phyloP scores from a whole-genome alignment of 1,140 invertebrate species.

The Cephus cinctus region DNA sequence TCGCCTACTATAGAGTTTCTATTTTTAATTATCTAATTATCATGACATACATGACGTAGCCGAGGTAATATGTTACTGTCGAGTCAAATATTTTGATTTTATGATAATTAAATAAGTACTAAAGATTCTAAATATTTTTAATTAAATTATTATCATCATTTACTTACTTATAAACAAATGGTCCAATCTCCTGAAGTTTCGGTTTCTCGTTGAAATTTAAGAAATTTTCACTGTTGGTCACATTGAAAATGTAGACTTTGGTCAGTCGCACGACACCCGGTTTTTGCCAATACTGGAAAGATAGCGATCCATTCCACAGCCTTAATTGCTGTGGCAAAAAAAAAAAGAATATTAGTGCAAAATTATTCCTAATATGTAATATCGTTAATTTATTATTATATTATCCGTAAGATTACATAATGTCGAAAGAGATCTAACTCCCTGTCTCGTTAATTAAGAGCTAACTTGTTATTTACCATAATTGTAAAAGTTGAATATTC shows the following conservation, averaged over 20 bases:
- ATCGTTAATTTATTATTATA: too few species aligned
- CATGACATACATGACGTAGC: too few species aligned
- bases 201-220: constrained; percentile 77
- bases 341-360: not conserved
- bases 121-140: constrained; percentile 80
- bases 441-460: too few species aligned
- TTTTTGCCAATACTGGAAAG: constrained; percentile 90
- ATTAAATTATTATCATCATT: constrained; percentile 49
- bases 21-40: too few species aligned
- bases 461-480: not conserved
- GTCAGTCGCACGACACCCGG: constrained; percentile 85
- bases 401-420: too few species aligned
- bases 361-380: too few species aligned
- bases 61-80: too few species aligned
- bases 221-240: constrained; percentile 82
- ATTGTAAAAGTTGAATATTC: constrained; percentile 2
- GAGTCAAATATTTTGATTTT: too few species aligned
- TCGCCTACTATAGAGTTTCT: too few species aligned
- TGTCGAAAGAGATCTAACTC: too few species aligned
- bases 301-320: constrained; percentile 78
- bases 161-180: constrained; percentile 80
- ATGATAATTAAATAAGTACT: constrained; percentile 79
- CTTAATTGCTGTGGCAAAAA: constrained; percentile 71
- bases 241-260: constrained; percentile 88
- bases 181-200: constrained; percentile 77